Evolutionary conservation across 2,113 vertebrate species (phyloP).

Genomic region (Hypomesus transpacificus): DNA sequence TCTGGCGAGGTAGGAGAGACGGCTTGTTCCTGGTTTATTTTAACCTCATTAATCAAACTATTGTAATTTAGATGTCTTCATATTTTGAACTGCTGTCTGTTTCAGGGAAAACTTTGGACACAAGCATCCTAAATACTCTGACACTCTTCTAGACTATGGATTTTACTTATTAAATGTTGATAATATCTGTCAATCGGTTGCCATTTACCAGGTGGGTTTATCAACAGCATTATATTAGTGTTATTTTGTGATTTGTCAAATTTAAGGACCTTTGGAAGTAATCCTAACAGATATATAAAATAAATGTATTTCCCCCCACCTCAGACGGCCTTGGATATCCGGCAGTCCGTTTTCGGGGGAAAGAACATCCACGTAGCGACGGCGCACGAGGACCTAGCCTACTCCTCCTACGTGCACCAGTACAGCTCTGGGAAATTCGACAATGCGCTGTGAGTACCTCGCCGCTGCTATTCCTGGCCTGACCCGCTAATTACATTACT

Average conservation of each 20-base stretch:
- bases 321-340: slow-evolving; percentile 95
- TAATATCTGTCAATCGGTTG: slow-evolving; percentile 98
- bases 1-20: slow-evolving; percentile 83
- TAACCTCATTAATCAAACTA: background rate
- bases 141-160: slow-evolving; percentile 96
- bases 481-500: slow-evolving; percentile 10
- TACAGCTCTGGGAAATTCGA: slow-evolving; percentile 99
- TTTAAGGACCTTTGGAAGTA: background rate
- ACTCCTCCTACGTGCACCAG: slow-evolving; percentile 98
- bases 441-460: slow-evolving; percentile 92
- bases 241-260: too few species aligned
- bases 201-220: slow-evolving; percentile 91
- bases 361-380: slow-evolving; percentile 99
- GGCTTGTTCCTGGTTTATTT: background rate
- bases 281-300: background rate
- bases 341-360: slow-evolving; percentile 97
- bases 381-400: slow-evolving; percentile 95
- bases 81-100: slow-evolving; percentile 31
- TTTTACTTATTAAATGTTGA: slow-evolving; percentile 99
- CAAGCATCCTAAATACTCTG: slow-evolving; percentile 98
- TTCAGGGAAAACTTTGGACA: slow-evolving; percentile 96
- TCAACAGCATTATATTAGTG: background rate
- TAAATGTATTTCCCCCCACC: slow-evolving; percentile 19
- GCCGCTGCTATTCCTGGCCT: background rate
- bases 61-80: background rate